Evolutionary conservation across 2,888 invertebrate species (phyloP).

Genomic region (Agonopterix alstromeriana): DNA sequence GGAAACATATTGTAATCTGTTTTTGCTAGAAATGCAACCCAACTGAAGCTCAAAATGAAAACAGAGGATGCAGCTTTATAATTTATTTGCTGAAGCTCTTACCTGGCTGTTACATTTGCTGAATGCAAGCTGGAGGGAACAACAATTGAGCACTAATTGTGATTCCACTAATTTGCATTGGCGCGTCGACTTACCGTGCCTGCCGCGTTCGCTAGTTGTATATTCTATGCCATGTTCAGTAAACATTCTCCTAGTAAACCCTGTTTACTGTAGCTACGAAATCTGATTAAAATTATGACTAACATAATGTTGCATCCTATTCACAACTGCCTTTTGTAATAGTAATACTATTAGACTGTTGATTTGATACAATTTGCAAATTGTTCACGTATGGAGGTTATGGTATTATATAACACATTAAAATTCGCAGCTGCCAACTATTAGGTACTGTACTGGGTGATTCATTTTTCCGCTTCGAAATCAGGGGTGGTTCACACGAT

Average conservation of each 20-base stretch:
- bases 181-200: constrained; percentile 33
- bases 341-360: too few species aligned
- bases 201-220: constrained; percentile 19
- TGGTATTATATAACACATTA: too few species aligned
- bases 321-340: too few species aligned
- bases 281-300: constrained; percentile 8
- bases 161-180: constrained; percentile 67
- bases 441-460: too few species aligned
- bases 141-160: constrained; percentile 66
- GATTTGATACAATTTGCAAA: too few species aligned
- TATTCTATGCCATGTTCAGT: constrained; percentile 14
- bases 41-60: constrained; percentile 24
- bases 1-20: constrained; percentile 5
- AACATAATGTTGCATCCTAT: too few species aligned
- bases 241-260: constrained; percentile 3
- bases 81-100: constrained; percentile 52
- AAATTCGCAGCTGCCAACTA: too few species aligned
- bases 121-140: constrained; percentile 54
- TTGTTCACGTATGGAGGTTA: too few species aligned
- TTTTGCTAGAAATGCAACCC: constrained; percentile 9
- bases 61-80: constrained; percentile 37
- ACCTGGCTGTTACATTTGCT: constrained; percentile 56
- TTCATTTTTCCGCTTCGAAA: too few species aligned
- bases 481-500: too few species aligned
- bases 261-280: constrained; percentile 3